Percentiles rank a stretch among this genome's conserved stretches.
phyloP scores from a whole-genome alignment of 35 echinoderm and acorn worm species.

The Lytechinus variegatus region DNA sequence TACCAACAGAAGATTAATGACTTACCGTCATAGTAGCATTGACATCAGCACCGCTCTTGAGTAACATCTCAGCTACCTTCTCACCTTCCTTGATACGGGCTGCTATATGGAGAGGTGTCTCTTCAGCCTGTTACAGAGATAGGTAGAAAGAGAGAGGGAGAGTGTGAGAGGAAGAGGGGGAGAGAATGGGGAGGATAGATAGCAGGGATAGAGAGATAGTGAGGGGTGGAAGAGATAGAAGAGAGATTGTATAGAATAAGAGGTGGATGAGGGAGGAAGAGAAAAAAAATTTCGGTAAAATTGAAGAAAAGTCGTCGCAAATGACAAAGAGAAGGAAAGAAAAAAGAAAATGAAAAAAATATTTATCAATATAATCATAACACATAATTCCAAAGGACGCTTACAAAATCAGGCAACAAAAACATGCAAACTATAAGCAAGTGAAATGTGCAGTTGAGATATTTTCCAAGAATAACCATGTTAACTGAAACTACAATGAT shows the following conservation, averaged over 20 bases:
- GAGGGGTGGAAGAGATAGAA: background rate
- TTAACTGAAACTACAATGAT: too few relatives aligned
- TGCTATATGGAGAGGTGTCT: slow-evolving; percentile 95
- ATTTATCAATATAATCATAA: too few relatives aligned
- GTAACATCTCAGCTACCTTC: slow-evolving; percentile 98
- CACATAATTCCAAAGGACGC: too few relatives aligned
- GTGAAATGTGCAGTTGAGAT: too few relatives aligned
- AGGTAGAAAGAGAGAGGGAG: background rate
- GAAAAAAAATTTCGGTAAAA: background rate
- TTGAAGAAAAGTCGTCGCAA: background rate
- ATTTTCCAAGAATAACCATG: too few relatives aligned
- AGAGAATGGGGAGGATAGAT: background rate
- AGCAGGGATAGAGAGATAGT: background rate
- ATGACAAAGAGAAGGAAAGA: background rate
- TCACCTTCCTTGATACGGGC: slow-evolving; percentile 98
- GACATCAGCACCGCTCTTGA: slow-evolving; percentile 99
- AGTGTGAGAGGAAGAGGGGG: background rate
- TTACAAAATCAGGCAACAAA: too few relatives aligned
- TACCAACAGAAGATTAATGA: background rate
- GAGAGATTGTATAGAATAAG: background rate
- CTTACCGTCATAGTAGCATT: slow-evolving; percentile 93
- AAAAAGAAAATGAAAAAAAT: background rate
- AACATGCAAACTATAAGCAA: too few relatives aligned
- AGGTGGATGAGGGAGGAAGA: background rate
- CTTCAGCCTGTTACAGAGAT: slow-evolving; percentile 59